These are phyloP conservation scores for Lasiommata megera DNA, from an alignment of 2,888 invertebrate genomes.

Conservation along the genomic window DNA sequence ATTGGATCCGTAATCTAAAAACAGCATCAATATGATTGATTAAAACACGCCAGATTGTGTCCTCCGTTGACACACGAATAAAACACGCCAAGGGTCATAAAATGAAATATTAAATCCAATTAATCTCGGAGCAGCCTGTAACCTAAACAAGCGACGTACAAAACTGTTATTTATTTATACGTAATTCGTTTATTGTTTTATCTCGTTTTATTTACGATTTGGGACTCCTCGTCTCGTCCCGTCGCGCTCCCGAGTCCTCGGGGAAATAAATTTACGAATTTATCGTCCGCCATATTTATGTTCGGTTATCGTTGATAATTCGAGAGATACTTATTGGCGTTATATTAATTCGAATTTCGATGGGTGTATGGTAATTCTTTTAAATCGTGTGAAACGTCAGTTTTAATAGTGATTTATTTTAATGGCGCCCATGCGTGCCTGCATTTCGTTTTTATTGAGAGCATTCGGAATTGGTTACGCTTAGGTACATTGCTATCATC, in stretches of 20 bases:
- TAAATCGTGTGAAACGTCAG: slow-evolving; percentile 70
- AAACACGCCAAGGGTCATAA: slow-evolving; percentile 24
- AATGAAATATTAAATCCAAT: slow-evolving; percentile 30
- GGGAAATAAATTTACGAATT: slow-evolving; percentile 72
- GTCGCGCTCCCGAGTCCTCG: slow-evolving; percentile 49
- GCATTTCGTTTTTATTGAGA: neutral
- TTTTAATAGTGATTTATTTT: slow-evolving; percentile 69
- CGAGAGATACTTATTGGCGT: slow-evolving; percentile 59
- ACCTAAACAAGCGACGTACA: slow-evolving; percentile 66
- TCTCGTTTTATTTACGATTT: slow-evolving; percentile 75
- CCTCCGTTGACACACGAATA: slow-evolving; percentile 24
- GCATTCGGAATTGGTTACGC: neutral
- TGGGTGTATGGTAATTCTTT: slow-evolving; percentile 45
- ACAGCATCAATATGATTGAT: slow-evolving; percentile 19
- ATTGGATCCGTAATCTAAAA: neutral
- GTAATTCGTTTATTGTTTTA: slow-evolving; percentile 81
- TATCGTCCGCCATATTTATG: slow-evolving; percentile 64
- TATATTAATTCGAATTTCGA: slow-evolving; percentile 72
- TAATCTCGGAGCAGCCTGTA: slow-evolving; percentile 50
- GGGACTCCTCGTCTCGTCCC: slow-evolving; percentile 48
- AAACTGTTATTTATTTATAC: slow-evolving; percentile 78
- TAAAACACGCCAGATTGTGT: slow-evolving; percentile 17
- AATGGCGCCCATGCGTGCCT: slow-evolving; percentile 23
- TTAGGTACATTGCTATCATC: no score
- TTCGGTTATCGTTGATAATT: slow-evolving; percentile 65